Base-by-base conservation (phyloP, 2,888 invertebrate species). In the Brachypterus glaber region DNA sequence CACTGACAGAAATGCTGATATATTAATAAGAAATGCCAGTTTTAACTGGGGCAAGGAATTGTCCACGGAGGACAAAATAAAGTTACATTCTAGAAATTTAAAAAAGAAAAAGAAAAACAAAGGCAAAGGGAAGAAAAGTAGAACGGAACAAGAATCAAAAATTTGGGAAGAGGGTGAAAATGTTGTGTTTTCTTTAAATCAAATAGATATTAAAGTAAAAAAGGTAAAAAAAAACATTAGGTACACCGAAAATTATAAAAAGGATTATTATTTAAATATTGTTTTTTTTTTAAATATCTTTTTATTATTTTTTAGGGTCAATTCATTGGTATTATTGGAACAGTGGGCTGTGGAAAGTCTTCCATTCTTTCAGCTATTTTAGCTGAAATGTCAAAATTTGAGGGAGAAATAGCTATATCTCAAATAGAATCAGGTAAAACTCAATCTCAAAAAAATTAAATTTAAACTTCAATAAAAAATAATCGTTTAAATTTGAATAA, bases 331-430 rank as follows among this genome's bases (percentile, higher is more conserved):
- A 71, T 97, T 8, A 80, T 89, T 49, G 96, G 96, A 0, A 75
- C 76, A 45, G 85, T 95, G 2, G 96, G 95, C 1, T 79, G 85
- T 52, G 97, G 97, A 7, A 97, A 98, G 67, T 84, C 88, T 8
- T 82, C 88, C 0, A 68, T 97, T 2, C 67, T 97, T 14, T 73
- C 81, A 36, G 86, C 90, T 1, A 75, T 97, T 35, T 69, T 93
- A 35, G 93, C 85, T 5, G 92, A 93, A 61, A 76, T 95, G 63
- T 68, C 75, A 5, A 81, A 80, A 61, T 67, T 70, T 25, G 66
- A 68, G 43, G 92, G 92, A 2, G 69, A 69, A 29, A 69, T 90
- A 42, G 77, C 77, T 38, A 70, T 87, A 25, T 74, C 76, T 8
- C 79, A 84, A 53, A 68, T 77, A 41, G 72, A 79, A 37, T 68